These are phyloP conservation scores for Eurosta solidaginis DNA, from an alignment of 1,140 invertebrate genomes.

Conservation along the genomic window DNA sequence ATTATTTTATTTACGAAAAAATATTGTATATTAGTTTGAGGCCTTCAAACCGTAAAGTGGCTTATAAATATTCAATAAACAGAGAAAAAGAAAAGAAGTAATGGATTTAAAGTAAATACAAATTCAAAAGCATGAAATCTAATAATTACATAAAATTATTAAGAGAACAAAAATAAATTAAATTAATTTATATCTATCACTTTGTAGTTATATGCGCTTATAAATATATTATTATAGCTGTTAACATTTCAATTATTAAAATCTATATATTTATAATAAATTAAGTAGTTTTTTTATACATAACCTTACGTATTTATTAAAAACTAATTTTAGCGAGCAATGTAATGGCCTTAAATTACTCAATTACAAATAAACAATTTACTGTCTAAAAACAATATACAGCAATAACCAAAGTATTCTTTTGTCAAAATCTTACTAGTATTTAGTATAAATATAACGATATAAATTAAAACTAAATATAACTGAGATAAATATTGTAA, in stretches of 20 bases:
- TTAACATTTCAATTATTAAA: not conserved
- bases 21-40: slow-evolving; percentile 29
- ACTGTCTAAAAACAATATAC: slow-evolving; percentile 27
- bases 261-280: not conserved
- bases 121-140: not conserved
- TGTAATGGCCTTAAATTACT: slow-evolving; percentile 18
- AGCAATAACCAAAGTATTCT: slow-evolving; percentile 39
- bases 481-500: not conserved
- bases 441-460: slow-evolving; percentile 17
- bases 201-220: not conserved
- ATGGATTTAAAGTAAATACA: not conserved
- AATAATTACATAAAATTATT: not conserved
- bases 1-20: slow-evolving; percentile 9
- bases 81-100: not conserved
- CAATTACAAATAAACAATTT: slow-evolving; percentile 9
- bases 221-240: not conserved
- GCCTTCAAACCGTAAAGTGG: slow-evolving; percentile 38
- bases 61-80: slow-evolving; percentile 30
- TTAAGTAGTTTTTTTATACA: not conserved
- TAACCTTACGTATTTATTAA: not conserved
- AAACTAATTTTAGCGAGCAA: not conserved
- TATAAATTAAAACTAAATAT: not conserved
- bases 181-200: not conserved
- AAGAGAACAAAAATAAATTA: not conserved
- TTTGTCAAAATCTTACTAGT: slow-evolving; percentile 31